Evolutionary conservation across 2,113 vertebrate genomes (phyloP), one percentile per base, ranked within the genome.

Genomic region (Saccopteryx bilineata): DNA sequence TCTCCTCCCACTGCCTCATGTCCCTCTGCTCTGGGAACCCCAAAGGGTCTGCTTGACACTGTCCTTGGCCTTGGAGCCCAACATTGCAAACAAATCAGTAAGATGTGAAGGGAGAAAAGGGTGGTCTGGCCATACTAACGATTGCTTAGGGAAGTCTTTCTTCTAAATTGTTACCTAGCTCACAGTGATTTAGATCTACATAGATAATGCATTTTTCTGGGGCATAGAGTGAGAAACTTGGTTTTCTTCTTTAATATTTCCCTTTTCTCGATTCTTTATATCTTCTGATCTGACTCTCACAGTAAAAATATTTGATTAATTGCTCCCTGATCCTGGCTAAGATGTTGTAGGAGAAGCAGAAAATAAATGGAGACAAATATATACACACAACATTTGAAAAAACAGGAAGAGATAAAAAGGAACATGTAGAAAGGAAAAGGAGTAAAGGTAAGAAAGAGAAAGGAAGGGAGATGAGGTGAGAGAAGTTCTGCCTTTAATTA

Each of bases 231-330:
- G 13, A 94, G 72, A 84, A 69, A 80, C n/a, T 23, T 66, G 68
- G 28, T 23, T 75, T 81, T 56, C 5, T 90, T 84, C 58, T 86
- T 60, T 5, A 93, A 74, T 54, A 71, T 7, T 60, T 50, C 14
- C 60, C 71, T 52, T 92, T 88, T 87, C 63, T 54, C 54, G 58
- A 60, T 1, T 17, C 12, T 9, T 69, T 87, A 3, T 18, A 78
- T 72, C 63, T 68, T 93, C 79, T 86, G 39, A 82, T 83, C 46
- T 72, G 63, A 81, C 46, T 60, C 28, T 78, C 48, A 79, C 46
- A 94, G n/a, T 89, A 58, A 82, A 93, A 91, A 76, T 54, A 81
- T 56, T 81, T 75, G 6, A 50, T 91, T 85, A 76, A 46, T 26
- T 83, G 3, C 17, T 84, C 63, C 10, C 54, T 58, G 18, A 71